phyloP scores from a whole-genome alignment of 2,113 vertebrate species.

The Grammomys surdaster region DNA sequence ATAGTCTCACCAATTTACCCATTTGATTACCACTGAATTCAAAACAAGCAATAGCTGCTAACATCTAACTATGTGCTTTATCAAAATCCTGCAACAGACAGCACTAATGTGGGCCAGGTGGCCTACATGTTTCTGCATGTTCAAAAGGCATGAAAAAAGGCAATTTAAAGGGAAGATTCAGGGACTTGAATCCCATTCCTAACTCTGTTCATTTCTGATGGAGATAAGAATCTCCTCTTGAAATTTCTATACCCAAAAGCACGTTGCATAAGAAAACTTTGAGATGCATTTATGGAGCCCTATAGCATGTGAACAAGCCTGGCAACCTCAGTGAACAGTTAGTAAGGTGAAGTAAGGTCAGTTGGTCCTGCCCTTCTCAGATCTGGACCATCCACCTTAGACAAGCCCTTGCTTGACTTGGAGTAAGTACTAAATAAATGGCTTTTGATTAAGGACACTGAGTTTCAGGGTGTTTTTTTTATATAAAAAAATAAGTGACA shows the following conservation, averaged over 20 bases:
- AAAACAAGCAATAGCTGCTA: not conserved
- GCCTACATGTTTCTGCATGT: not conserved
- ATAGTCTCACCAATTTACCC: not conserved
- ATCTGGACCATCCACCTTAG: not conserved
- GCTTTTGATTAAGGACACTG: not conserved
- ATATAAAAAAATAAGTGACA: not conserved
- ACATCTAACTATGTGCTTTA: not conserved
- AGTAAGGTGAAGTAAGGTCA: not conserved
- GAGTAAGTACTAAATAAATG: constrained; percentile 3
- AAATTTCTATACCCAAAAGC: not conserved
- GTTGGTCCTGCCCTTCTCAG: too few relatives aligned
- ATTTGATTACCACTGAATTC: not conserved
- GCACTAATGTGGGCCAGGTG: not conserved
- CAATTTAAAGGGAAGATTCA: not conserved
- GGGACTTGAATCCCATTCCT: not conserved
- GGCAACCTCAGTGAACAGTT: not conserved
- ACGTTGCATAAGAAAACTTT: not conserved
- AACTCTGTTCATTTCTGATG: not conserved
- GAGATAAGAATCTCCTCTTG: not conserved
- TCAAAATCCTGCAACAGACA: not conserved
- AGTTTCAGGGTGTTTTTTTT: not conserved
- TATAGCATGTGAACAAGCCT: not conserved
- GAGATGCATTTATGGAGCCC: not conserved
- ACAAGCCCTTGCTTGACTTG: not conserved
- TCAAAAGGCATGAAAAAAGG: not conserved